Evolutionary conservation across 2,797 vertebrate genomes (phyloP).

Genomic region (Siniperca undulata): DNA sequence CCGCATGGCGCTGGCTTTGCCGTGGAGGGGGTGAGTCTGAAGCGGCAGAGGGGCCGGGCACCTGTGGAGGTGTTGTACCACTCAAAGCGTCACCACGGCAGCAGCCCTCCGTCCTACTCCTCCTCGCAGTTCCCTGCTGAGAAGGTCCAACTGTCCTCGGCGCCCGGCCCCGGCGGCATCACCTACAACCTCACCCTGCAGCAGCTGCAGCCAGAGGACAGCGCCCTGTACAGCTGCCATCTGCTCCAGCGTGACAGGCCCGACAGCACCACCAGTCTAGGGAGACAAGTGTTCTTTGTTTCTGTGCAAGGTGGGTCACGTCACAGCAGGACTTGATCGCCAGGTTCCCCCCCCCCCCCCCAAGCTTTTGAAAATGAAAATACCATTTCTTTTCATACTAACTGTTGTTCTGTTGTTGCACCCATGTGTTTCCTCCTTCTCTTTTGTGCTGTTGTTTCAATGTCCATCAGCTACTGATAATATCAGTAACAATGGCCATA

Average conservation of each 20-base stretch:
- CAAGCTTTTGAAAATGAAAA: neutral
- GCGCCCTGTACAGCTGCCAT: slow-evolving; percentile 80
- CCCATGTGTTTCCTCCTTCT: neutral
- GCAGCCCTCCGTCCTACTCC: slow-evolving; percentile 11
- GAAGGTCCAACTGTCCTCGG: slow-evolving; percentile 57
- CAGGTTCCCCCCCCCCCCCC: neutral
- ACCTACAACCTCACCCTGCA: slow-evolving; percentile 74
- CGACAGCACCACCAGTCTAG: slow-evolving; percentile 46
- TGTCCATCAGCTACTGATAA: neutral
- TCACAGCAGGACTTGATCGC: slow-evolving; percentile 3
- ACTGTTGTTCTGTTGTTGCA: neutral
- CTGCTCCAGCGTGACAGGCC: slow-evolving; percentile 61
- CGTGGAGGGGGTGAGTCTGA: slow-evolving; percentile 74
- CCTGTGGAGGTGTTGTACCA: slow-evolving; percentile 75
- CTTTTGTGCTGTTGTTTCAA: neutral
- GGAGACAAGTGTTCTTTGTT: slow-evolving; percentile 67
- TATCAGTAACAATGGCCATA: neutral
- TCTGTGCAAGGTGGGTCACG: slow-evolving; percentile 81
- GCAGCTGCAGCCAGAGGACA: slow-evolving; percentile 75
- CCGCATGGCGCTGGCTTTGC: slow-evolving; percentile 18
- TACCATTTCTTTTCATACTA: neutral
- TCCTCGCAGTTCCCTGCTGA: slow-evolving; percentile 39
- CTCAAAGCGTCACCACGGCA: slow-evolving; percentile 50
- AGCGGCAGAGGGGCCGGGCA: slow-evolving; percentile 51
- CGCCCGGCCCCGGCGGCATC: slow-evolving; percentile 53